Base-by-base conservation (phyloP, 2,888 invertebrate species). In the Carabus problematicus region DNA sequence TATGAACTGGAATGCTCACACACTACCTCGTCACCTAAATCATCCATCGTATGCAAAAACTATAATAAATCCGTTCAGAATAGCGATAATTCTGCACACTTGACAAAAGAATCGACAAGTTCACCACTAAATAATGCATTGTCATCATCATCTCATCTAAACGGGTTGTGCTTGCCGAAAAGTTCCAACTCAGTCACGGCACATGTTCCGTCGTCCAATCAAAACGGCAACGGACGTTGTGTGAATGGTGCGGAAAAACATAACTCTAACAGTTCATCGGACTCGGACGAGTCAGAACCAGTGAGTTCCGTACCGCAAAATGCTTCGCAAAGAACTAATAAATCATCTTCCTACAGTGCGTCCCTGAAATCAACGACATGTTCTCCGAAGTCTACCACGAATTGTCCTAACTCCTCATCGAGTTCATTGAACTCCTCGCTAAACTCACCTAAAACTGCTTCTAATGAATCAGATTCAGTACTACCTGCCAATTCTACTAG, bases 1-100 rank as follows among this genome's bases (percentile, higher is more conserved):
- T 97, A 95, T 79, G 94, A 95, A 75, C 72, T 82, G 69, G 82
- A 83, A 75, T 75, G 77, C 45, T 72, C 78, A 60, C 77, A 80
- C 12, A 75, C 78, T 74, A 64, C 77, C 70, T 47, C 61, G 7
- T 52, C 64, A 11, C 70, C 54, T 29, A 74, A 74, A 70, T 64
- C 71, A 39, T 42, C 64, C 14, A 12, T 52, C n/a, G 47, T 61
- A 4, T 72, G 62, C 19, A 72, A 70, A 62, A 58, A 18, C 14
- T 52, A 52, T 19, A 52, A 63, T 52, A 73, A 70, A 64, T 59
- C 55, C 39, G 61, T 64, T 69, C 56, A 67, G 54, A 12, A 41
- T 8, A 43, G n/a, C 7, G 56, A 64, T 12, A 64, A 64, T 61
- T 43, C 64, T 45, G 16, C 47, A 61, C 71, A 41, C 54, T 58